These are phyloP conservation scores for Drosophila macrospina DNA, from an alignment of 2,888 invertebrate genomes.

Conservation along the genomic window DNA sequence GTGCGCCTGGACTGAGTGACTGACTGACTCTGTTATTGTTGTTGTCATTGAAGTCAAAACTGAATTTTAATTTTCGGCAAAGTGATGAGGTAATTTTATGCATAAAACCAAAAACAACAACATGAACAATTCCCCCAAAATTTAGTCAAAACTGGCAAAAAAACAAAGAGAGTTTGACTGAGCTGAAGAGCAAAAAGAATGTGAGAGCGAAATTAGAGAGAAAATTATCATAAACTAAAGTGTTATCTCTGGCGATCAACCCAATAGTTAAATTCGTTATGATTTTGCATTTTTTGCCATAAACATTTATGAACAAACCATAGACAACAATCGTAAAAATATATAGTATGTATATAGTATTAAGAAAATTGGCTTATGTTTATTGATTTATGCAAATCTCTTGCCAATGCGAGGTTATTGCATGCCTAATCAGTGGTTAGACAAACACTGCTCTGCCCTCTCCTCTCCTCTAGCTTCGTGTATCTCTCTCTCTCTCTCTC, in stretches of 20 bases:
- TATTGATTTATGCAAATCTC: slow-evolving; percentile 77
- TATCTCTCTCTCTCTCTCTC: neutral
- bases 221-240: slow-evolving; percentile 60
- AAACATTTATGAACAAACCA: slow-evolving; percentile 32
- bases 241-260: slow-evolving; percentile 58
- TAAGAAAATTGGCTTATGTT: slow-evolving; percentile 59
- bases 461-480: neutral
- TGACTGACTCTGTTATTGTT: slow-evolving; percentile 31
- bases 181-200: slow-evolving; percentile 6
- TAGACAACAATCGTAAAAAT: neutral
- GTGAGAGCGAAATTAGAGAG: slow-evolving; percentile 23
- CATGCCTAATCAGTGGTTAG: slow-evolving; percentile 56
- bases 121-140: slow-evolving; percentile 46
- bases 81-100: slow-evolving; percentile 79
- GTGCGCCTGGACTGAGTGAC: slow-evolving; percentile 32
- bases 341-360: slow-evolving; percentile 6
- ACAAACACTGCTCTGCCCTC: slow-evolving; percentile 14
- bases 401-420: slow-evolving; percentile 54
- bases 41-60: slow-evolving; percentile 56
- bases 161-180: too few species aligned
- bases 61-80: slow-evolving; percentile 72
- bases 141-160: slow-evolving; percentile 33
- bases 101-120: slow-evolving; percentile 51
- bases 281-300: slow-evolving; percentile 40
- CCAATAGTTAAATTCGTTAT: slow-evolving; percentile 38